These are phyloP conservation scores for Drosophila mayri DNA, from an alignment of 1,140 invertebrate species.

Conservation along the genomic window DNA sequence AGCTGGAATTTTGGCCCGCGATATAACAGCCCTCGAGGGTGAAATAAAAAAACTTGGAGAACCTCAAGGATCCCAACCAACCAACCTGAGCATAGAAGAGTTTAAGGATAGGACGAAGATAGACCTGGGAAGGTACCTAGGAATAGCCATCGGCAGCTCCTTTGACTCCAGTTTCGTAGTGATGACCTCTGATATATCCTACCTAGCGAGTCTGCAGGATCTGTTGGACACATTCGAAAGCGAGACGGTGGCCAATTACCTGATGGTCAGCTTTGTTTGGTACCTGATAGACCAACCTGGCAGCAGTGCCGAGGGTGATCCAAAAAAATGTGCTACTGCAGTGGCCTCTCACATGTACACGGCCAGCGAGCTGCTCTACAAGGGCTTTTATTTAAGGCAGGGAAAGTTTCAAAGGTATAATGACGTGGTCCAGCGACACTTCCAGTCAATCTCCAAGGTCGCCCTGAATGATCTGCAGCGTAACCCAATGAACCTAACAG, in stretches of 20 bases:
- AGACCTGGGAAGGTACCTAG: neutral
- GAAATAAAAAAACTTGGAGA: neutral
- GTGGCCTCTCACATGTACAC: neutral
- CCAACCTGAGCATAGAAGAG: neutral
- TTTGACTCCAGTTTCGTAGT: neutral
- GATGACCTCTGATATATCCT: neutral
- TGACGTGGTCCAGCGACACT: neutral
- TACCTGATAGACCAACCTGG: neutral
- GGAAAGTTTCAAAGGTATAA: neutral
- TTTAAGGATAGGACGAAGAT: neutral
- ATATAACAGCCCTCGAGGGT: neutral
- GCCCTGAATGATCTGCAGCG: neutral
- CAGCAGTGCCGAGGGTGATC: neutral
- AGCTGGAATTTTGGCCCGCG: neutral
- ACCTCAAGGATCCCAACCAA: no score
- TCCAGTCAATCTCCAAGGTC: neutral
- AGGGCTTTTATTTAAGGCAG: neutral
- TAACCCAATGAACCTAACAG: neutral
- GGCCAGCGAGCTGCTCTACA: neutral
- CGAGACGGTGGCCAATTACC: neutral
- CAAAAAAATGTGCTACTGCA: neutral
- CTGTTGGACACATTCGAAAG: neutral
- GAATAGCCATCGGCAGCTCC: neutral
- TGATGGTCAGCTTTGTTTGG: neutral
- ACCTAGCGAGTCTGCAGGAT: neutral